Conservation (phyloP, 2,113 vertebrate genomes). For the Gulo gulo region DNA sequence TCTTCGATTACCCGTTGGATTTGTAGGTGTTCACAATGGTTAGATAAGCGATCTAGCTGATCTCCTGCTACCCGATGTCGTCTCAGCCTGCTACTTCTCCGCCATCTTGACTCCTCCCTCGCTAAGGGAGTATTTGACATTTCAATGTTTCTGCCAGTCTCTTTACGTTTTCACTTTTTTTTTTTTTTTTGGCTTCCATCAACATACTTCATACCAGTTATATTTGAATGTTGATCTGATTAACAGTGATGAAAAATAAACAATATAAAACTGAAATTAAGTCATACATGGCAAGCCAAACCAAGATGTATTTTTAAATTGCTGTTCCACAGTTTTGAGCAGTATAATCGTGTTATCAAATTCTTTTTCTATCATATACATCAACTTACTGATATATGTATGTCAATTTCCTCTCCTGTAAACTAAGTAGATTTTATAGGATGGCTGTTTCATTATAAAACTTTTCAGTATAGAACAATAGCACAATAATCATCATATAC, state of each 20-base stretch:
- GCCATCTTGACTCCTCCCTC: no score
- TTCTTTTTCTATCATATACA: neutral
- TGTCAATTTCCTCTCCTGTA: neutral
- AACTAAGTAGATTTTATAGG: neutral
- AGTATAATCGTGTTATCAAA: neutral
- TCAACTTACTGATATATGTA: neutral
- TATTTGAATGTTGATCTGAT: neutral
- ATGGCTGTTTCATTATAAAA: neutral
- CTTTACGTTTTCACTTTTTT: neutral
- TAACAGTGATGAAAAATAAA: neutral
- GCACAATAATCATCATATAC: neutral
- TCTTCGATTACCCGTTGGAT: no score
- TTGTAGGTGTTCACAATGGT: no score
- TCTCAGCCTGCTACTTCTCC: no score
- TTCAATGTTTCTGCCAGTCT: neutral
- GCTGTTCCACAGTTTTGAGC: no score
- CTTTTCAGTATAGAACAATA: neutral
- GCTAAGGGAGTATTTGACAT: neutral
- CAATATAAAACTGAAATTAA: neutral
- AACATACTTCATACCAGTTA: neutral
- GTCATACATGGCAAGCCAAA: neutral
- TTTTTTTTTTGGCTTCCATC: neutral
- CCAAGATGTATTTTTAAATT: slow-evolving; percentile 2
- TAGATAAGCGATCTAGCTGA: no score
- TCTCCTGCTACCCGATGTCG: no score